A percentile compares a stretch with the other conserved stretches of the same genome.
These are phyloP conservation scores for Poeciliopsis turneri DNA, from an alignment of 2,797 vertebrate species.

Conservation along the genomic window DNA sequence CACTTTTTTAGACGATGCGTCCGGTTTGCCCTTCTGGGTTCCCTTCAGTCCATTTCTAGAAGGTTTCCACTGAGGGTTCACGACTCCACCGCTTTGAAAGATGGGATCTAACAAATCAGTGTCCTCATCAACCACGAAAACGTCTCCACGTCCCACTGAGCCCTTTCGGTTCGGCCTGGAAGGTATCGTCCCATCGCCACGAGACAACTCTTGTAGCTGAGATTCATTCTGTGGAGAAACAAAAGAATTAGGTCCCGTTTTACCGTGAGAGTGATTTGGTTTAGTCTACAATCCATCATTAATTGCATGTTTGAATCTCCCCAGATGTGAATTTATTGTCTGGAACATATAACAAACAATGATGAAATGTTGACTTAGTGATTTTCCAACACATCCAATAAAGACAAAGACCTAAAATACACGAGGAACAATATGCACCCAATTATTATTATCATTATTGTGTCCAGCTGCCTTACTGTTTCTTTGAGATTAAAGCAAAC, in stretches of 20 bases:
- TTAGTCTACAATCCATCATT: no score
- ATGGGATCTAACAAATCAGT: constrained; percentile 76
- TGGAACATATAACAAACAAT: not conserved
- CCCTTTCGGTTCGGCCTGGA: constrained; percentile 66
- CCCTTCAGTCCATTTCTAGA: constrained; percentile 1
- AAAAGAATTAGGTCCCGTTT: constrained; percentile 15
- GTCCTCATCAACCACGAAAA: constrained; percentile 83
- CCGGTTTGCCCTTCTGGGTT: constrained; percentile 75
- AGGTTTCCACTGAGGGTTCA: constrained; percentile 56
- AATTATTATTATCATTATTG: not conserved
- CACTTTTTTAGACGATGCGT: constrained; percentile 55
- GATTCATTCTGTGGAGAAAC: constrained; percentile 53
- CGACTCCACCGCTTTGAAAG: constrained; percentile 52
- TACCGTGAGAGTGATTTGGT: not conserved
- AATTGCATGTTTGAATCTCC: not conserved
- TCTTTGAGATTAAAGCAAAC: not conserved
- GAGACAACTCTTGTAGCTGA: constrained; percentile 48
- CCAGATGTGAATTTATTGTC: not conserved
- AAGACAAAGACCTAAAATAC: not conserved
- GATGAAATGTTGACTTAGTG: constrained; percentile 7
- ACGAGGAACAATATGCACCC: not conserved
- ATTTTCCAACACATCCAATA: not conserved
- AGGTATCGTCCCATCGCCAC: constrained; percentile 77
- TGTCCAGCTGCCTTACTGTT: not conserved
- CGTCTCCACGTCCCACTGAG: constrained; percentile 65